phyloP scores from a whole-genome alignment of 2,113 vertebrate genomes.

The Alosa alosa region DNA sequence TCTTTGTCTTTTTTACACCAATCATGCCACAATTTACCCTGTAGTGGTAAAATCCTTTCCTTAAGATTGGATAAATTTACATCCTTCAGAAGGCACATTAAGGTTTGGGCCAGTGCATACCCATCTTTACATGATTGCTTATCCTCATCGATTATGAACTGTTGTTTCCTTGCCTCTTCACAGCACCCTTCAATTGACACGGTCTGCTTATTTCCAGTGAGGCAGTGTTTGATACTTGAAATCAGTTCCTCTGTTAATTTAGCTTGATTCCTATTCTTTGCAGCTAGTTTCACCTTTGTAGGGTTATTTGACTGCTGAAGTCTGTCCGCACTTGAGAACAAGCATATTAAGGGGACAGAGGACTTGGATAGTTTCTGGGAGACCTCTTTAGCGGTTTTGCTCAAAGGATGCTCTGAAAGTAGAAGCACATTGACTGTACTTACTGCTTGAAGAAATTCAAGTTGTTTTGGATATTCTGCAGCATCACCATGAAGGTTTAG shows the following conservation, averaged over 20 bases:
- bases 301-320: background rate
- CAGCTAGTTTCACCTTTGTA: slow-evolving; percentile 21
- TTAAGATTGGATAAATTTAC: slow-evolving; percentile 49
- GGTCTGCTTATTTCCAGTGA: background rate
- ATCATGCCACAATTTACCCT: no score
- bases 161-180: background rate
- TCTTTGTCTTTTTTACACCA: no score
- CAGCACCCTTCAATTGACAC: slow-evolving; percentile 44
- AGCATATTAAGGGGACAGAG: slow-evolving; percentile 45
- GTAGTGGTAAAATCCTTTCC: slow-evolving; percentile 33
- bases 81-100: slow-evolving; percentile 51
- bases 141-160: slow-evolving; percentile 23
- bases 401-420: slow-evolving; percentile 34
- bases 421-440: slow-evolving; percentile 63
- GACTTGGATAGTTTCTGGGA: slow-evolving; percentile 46
- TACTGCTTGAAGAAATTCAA: slow-evolving; percentile 43
- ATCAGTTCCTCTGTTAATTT: slow-evolving; percentile 50
- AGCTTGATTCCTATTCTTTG: slow-evolving; percentile 54
- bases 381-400: slow-evolving; percentile 44
- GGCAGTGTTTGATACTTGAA: slow-evolving; percentile 42
- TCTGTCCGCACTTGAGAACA: slow-evolving; percentile 30
- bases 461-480: background rate
- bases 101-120: slow-evolving; percentile 11
- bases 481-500: slow-evolving; percentile 56
- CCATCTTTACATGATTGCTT: slow-evolving; percentile 33